phyloP scores from a whole-genome alignment of 2,113 vertebrate genomes.

The Siniperca knerii region DNA sequence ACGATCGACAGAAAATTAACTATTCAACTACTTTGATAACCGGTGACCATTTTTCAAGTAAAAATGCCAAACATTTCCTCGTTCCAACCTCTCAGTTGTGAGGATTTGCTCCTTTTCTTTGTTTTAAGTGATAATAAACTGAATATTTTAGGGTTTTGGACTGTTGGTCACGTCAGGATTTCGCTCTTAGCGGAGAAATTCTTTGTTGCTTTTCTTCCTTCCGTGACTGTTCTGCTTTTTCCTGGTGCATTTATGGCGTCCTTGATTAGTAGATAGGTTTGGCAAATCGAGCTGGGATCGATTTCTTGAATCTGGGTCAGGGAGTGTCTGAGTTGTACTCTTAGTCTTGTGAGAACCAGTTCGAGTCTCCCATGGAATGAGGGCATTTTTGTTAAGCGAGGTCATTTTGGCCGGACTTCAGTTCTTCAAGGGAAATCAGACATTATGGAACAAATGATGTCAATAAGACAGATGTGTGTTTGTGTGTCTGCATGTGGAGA shows the following conservation, averaged over 20 bases:
- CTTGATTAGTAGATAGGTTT: neutral
- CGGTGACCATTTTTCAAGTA: neutral
- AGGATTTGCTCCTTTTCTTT: neutral
- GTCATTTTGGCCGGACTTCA: constrained; percentile 22
- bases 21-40: neutral
- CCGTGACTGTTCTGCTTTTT: neutral
- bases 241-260: neutral
- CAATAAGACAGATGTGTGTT: neutral
- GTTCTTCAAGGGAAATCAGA: neutral
- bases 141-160: neutral
- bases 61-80: neutral
- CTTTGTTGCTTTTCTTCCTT: neutral
- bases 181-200: neutral
- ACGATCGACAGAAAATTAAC: neutral
- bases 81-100: neutral
- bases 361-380: constrained; percentile 4
- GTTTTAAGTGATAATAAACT: neutral
- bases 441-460: constrained; percentile 43
- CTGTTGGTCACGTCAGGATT: neutral
- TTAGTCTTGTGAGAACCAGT: constrained; percentile 46
- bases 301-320: constrained; percentile 52
- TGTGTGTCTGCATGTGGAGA: constrained; percentile 3
- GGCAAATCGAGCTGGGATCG: neutral
- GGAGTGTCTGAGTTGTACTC: constrained; percentile 16
- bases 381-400: constrained; percentile 50